phyloP scores from a whole-genome alignment of 2,113 vertebrate genomes.

The Rhinogobius similis region DNA sequence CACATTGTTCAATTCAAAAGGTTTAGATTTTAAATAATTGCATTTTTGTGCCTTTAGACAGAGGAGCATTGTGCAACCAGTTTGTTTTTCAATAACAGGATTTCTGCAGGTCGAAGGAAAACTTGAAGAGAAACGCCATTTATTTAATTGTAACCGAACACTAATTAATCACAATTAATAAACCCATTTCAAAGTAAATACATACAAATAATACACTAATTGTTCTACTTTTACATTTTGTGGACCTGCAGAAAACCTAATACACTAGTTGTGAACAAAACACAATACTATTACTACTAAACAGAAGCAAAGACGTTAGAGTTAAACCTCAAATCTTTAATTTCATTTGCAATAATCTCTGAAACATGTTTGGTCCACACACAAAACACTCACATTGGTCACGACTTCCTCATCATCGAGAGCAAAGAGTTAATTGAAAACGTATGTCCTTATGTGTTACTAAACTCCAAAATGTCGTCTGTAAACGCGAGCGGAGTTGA shows the following conservation, averaged over 20 bases:
- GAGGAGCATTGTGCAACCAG: not conserved
- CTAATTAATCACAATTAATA: not conserved
- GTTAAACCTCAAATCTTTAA: slow-evolving; percentile 61
- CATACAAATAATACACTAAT: no score
- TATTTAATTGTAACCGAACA: not conserved
- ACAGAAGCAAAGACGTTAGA: slow-evolving; percentile 35
- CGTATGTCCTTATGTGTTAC: slow-evolving; percentile 2
- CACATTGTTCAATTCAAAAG: not conserved
- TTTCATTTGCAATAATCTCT: slow-evolving; percentile 42
- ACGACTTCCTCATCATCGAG: slow-evolving; percentile 16
- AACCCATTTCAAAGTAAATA: no score
- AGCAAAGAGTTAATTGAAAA: slow-evolving; percentile 47
- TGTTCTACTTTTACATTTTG: not conserved
- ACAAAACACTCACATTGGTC: slow-evolving; percentile 45
- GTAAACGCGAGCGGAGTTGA: no score
- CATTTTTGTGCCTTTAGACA: not conserved
- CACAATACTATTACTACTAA: not conserved
- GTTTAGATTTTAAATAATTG: not conserved
- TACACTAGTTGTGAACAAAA: not conserved
- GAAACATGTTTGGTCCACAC: slow-evolving; percentile 17
- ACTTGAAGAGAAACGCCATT: not conserved
- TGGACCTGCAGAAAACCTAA: not conserved
- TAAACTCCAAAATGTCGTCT: no score
- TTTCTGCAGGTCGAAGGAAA: not conserved
- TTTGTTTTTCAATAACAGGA: not conserved